These are phyloP conservation scores for Sialis lutaria DNA, from an alignment of 2,888 invertebrate species.

Conservation along the genomic window DNA sequence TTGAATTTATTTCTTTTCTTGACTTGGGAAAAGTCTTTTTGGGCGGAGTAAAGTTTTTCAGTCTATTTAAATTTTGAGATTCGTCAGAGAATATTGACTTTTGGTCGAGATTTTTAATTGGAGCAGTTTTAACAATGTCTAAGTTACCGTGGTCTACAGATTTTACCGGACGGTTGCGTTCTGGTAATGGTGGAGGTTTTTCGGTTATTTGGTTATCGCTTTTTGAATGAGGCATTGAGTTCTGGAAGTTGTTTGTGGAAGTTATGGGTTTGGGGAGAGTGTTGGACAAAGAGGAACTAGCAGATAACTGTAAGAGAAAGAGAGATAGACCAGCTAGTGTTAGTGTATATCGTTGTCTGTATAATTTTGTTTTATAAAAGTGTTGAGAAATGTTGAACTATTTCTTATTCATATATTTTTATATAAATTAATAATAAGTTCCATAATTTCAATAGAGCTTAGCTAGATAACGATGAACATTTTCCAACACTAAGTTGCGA, in stretches of 20 bases:
- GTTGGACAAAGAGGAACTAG: conserved; percentile 14
- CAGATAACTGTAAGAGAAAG: conserved; percentile 23
- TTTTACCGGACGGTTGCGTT: conserved; percentile 27
- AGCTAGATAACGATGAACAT: too few species aligned
- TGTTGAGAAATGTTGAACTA: background rate
- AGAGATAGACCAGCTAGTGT: conserved; percentile 24
- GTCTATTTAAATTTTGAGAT: conserved; percentile 1
- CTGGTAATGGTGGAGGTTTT: conserved; percentile 33
- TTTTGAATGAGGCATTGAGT: conserved; percentile 14
- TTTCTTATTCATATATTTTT: background rate
- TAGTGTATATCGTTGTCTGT: conserved; percentile 13
- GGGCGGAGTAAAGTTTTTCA: conserved; percentile 1
- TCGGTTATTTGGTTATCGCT: conserved; percentile 10
- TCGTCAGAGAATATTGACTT: background rate
- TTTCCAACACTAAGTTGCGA: too few species aligned
- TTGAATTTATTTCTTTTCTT: conserved; percentile 1
- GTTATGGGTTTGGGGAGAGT: conserved; percentile 16
- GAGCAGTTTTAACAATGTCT: conserved; percentile 5
- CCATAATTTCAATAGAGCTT: too few species aligned
- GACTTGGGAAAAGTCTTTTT: conserved; percentile 1
- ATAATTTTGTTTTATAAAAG: conserved; percentile 5
- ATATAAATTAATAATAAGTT: too few species aligned
- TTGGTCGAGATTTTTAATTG: conserved; percentile 9
- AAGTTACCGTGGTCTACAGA: conserved; percentile 6
- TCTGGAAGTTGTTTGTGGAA: conserved; percentile 12